A percentile compares a stretch with the other conserved stretches of the same genome.
These are phyloP conservation scores for Drosophila anomelani DNA, from an alignment of 2,888 invertebrate genomes.

Conservation along the genomic window DNA sequence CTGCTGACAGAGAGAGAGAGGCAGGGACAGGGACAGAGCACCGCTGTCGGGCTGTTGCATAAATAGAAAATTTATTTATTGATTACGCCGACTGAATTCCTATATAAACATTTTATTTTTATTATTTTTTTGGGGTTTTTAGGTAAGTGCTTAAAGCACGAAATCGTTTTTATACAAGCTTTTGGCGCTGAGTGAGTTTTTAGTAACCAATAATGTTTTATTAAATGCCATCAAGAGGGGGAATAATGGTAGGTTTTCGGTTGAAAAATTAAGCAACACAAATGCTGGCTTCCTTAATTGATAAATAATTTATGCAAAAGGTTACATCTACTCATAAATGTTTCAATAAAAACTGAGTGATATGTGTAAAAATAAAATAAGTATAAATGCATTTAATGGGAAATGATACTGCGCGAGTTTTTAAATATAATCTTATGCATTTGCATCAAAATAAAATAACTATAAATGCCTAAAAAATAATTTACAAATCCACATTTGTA, in stretches of 20 bases:
- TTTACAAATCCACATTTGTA: neutral
- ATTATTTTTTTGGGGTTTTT: slow-evolving; percentile 8
- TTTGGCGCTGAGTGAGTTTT: slow-evolving; percentile 1
- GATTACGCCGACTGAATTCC: slow-evolving; percentile 68
- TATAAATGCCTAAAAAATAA: neutral
- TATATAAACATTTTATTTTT: slow-evolving; percentile 36
- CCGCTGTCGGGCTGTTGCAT: slow-evolving; percentile 63
- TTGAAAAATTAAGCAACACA: slow-evolving; percentile 2
- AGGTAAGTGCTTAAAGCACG: slow-evolving; percentile 49
- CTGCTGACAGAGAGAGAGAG: neutral
- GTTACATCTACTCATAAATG: neutral
- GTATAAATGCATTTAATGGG: neutral
- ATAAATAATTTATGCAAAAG: neutral
- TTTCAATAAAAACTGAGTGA: neutral
- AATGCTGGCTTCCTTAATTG: neutral
- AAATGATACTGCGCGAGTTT: too few relatives aligned
- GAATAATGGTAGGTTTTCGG: neutral
- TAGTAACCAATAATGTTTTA: slow-evolving; percentile 12
- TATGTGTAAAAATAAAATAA: neutral
- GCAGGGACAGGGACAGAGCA: slow-evolving; percentile 6
- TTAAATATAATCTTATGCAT: too few relatives aligned
- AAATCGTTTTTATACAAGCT: slow-evolving; percentile 47
- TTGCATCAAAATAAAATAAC: neutral
- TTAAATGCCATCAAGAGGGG: neutral
- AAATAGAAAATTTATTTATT: slow-evolving; percentile 75